phyloP scores from a whole-genome alignment of 2,888 invertebrate genomes.

The Hirtodrosophila confusa region DNA sequence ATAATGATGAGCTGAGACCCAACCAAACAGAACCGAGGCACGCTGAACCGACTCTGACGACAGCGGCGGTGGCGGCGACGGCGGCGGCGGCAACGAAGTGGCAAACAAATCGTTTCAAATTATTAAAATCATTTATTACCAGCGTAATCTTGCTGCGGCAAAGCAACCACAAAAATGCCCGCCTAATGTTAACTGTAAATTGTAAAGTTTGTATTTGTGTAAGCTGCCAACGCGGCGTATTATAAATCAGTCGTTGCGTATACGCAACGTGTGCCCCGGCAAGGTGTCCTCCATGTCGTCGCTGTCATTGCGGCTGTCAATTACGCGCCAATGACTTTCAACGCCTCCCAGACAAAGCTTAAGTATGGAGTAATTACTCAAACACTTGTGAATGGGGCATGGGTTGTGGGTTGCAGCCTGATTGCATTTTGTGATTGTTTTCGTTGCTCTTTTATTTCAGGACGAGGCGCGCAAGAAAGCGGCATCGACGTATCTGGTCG shows the following conservation, averaged over 20 bases:
- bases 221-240: slow-evolving; percentile 24
- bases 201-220: slow-evolving; percentile 10
- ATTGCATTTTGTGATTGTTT: slow-evolving; percentile 31
- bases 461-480: slow-evolving; percentile 85
- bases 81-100: slow-evolving; percentile 20
- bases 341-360: slow-evolving; percentile 48
- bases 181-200: slow-evolving; percentile 36
- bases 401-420: neutral
- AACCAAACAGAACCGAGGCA: slow-evolving; percentile 1
- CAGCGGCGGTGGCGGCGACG: slow-evolving; percentile 1
- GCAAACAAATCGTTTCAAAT: slow-evolving; percentile 82
- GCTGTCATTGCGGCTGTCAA: slow-evolving; percentile 71
- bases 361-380: slow-evolving; percentile 59
- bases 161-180: slow-evolving; percentile 49
- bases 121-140: slow-evolving; percentile 82
- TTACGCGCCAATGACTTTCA: slow-evolving; percentile 70
- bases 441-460: slow-evolving; percentile 54
- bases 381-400: slow-evolving; percentile 7
- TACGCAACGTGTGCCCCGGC: slow-evolving; percentile 38
- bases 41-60: slow-evolving; percentile 1
- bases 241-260: slow-evolving; percentile 64
- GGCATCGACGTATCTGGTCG: slow-evolving; percentile 87
- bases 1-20: slow-evolving; percentile 59
- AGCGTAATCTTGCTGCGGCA: slow-evolving; percentile 65
- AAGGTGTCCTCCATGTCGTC: slow-evolving; percentile 46